Evolutionary conservation across 2,888 invertebrate species (phyloP), one percentile per base, ranked within the genome.

Genomic region (Dryomyza anilis): DNA sequence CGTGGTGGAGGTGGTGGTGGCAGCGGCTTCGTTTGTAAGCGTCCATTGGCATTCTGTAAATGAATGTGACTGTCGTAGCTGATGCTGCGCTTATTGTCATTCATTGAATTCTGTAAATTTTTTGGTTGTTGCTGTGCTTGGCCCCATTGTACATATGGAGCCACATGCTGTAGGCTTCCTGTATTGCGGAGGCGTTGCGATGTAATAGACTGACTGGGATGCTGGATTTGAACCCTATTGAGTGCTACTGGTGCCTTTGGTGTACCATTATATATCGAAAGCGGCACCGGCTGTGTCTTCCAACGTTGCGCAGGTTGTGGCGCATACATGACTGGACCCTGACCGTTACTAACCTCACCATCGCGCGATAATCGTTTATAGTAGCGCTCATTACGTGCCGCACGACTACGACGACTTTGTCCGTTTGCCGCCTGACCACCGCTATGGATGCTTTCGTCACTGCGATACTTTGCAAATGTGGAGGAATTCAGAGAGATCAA

Each of bases 1-100:
- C 91, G 85, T n/a, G 93, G 92, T 0, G 93, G 93, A 29, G 93
- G 93, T 3, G 90, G 89, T 0, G 93, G 93, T 5, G 93, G 92
- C 39, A 87, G 75, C 53, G 85, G 86, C 58, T 80, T 80, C 7
- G 74, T 74, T 67, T 74, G 73, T 71, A 73, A 57, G 6, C 73
- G 62, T 0, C 75, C 74, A 64, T 71, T 74, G 1, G 67, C 63
- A 60, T 82, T 81, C 67, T 81, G 82, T 63, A 81, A 53, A 52
- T 83, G 80, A 14, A 83, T 82, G 55, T 83, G 81, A 61, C 78
- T 83, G 57, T 83, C 83, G 46, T 78, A 83, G 74, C 83, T 83
- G 19, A 83, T 78, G 75, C 83, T 81, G 2, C 83, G 77, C 70
- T 81, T 81, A 1, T 74, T 72, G 50, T 79, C 75, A 63, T 66